Evolutionary conservation across 2,888 invertebrate species (phyloP).

Genomic region (Sipha maydis): DNA sequence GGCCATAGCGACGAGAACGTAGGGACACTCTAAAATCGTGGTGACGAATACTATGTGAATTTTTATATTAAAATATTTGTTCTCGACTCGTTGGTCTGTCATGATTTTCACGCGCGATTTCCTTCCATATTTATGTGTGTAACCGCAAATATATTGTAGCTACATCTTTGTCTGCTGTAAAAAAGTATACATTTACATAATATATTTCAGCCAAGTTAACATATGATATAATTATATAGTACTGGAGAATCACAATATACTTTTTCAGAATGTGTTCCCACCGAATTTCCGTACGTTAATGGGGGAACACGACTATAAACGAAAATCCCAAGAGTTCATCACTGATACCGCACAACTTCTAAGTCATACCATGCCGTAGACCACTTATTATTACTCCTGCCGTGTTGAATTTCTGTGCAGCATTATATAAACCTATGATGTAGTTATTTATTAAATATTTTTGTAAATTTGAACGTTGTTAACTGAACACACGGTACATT

Average conservation of each 20-base stretch:
- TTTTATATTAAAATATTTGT: neutral
- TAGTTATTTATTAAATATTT: neutral
- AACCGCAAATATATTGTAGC: neutral
- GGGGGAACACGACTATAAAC: neutral
- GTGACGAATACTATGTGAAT: neutral
- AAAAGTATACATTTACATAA: neutral
- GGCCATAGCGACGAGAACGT: neutral
- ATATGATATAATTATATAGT: neutral
- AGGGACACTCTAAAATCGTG: neutral
- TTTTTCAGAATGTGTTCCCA: neutral
- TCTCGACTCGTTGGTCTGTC: neutral
- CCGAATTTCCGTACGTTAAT: neutral
- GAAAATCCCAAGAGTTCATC: neutral
- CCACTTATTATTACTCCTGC: neutral
- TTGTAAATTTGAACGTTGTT: neutral
- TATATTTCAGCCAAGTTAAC: neutral
- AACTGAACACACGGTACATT: neutral
- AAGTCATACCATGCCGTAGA: neutral
- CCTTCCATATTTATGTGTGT: slow-evolving; percentile 25
- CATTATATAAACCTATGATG: too few relatives aligned
- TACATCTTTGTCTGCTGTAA: neutral
- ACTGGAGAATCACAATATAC: neutral
- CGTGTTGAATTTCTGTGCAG: neutral
- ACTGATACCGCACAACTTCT: neutral
- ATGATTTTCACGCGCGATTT: slow-evolving; percentile 55